Evolutionary conservation across 1,140 invertebrate genomes (phyloP).

Genomic region (Drosophila ogumai): DNA sequence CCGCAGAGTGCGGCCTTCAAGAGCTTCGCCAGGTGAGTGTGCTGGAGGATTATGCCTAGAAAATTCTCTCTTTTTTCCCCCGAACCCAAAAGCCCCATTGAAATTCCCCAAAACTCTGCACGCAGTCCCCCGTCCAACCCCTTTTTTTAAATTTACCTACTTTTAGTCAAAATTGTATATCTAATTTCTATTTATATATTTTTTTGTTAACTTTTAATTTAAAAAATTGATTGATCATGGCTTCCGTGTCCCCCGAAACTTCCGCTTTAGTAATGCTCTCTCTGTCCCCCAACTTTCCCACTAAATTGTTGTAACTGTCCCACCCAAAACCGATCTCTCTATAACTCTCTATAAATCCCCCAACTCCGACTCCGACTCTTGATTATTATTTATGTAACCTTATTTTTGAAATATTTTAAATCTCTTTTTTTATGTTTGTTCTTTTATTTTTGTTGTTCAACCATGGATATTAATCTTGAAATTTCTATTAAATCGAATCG

Average conservation of each 20-base stretch:
- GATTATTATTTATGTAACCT: slow-evolving; percentile 52
- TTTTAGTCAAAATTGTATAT: slow-evolving; percentile 44
- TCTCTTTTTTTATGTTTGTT: slow-evolving; percentile 60
- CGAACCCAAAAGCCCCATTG: background rate
- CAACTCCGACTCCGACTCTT: slow-evolving; percentile 3
- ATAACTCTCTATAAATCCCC: slow-evolving; percentile 19
- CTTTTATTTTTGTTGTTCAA: slow-evolving; percentile 66
- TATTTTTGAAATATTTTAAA: slow-evolving; percentile 55
- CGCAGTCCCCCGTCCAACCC: slow-evolving; percentile 15
- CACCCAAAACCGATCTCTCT: background rate
- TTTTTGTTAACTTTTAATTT: slow-evolving; percentile 18
- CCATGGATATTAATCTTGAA: slow-evolving; percentile 71
- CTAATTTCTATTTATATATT: slow-evolving; percentile 2
- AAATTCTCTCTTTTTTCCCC: slow-evolving; percentile 13
- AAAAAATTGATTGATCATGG: slow-evolving; percentile 46
- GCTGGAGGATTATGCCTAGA: background rate
- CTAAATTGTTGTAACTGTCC: slow-evolving; percentile 20
- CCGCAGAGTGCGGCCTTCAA: slow-evolving; percentile 99
- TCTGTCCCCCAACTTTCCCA: background rate
- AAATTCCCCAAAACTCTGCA: slow-evolving; percentile 18
- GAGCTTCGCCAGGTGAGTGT: slow-evolving; percentile 98
- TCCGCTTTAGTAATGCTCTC: slow-evolving; percentile 39
- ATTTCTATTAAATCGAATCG: slow-evolving; percentile 82
- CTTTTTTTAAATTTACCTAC: slow-evolving; percentile 15
- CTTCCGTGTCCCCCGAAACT: slow-evolving; percentile 23